Percentiles rank a stretch among this genome's conserved stretches.
These are phyloP conservation scores for Acleris literana DNA, from an alignment of 2,888 invertebrate species.

Conservation along the genomic window DNA sequence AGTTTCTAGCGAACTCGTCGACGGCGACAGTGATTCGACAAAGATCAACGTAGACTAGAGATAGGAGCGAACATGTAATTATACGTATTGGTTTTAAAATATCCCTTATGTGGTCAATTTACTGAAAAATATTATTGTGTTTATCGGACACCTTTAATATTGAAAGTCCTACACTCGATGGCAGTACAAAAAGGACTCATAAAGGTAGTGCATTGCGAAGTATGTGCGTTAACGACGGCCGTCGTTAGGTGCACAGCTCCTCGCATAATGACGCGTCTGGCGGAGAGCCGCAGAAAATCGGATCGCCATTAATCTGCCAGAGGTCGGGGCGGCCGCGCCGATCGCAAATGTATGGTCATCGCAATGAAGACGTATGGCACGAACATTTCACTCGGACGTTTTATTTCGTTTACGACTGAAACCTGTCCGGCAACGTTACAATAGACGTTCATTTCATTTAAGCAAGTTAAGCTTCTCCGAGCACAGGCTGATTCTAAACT, in stretches of 20 bases:
- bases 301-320: constrained; percentile 42
- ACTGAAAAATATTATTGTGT: too few species aligned
- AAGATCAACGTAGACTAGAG: too few species aligned
- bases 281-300: constrained; percentile 49
- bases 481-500: constrained; percentile 57
- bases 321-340: constrained; percentile 39
- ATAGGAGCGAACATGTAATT: too few species aligned
- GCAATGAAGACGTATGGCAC: constrained; percentile 46
- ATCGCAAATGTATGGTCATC: constrained; percentile 44
- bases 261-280: constrained; percentile 32
- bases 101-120: too few species aligned
- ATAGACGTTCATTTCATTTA: constrained; percentile 58
- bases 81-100: too few species aligned
- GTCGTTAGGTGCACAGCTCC: constrained; percentile 32
- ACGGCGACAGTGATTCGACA: too few species aligned
- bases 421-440: constrained; percentile 49
- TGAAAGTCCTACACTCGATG: too few species aligned
- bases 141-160: too few species aligned
- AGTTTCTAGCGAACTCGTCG: too few species aligned
- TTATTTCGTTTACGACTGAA: constrained; percentile 62
- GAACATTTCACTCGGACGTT: constrained; percentile 68
- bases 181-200: neutral
- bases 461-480: constrained; percentile 47
- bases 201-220: constrained; percentile 7
- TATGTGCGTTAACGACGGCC: constrained; percentile 21